Percentiles rank a stretch among this genome's conserved stretches.
Evolutionary conservation across 2,888 invertebrate genomes (phyloP).

Genomic region (Busseola fusca): DNA sequence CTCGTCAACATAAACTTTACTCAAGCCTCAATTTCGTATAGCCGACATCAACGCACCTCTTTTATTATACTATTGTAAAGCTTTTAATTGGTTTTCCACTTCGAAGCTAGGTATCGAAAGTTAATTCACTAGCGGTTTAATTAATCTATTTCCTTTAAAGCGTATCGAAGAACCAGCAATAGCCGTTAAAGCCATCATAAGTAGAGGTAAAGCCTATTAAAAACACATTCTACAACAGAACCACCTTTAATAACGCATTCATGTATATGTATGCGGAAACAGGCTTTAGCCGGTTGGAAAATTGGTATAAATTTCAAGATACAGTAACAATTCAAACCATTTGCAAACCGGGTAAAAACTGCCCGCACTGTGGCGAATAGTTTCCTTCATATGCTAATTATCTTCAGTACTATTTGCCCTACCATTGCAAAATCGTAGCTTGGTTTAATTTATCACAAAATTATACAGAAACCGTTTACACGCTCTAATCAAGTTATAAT

Average conservation of each 20-base stretch:
- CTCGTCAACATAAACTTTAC: neutral
- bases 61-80: conserved; percentile 13
- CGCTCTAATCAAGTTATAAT: neutral
- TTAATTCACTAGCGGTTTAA: conserved; percentile 21
- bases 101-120: neutral
- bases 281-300: neutral
- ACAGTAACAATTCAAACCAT: conserved; percentile 2
- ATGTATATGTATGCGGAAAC: neutral
- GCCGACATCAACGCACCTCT: neutral
- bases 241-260: neutral
- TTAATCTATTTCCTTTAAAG: conserved; percentile 16
- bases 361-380: conserved; percentile 6
- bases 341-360: conserved; percentile 5
- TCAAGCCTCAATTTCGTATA: neutral
- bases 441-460: neutral
- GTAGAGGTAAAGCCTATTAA: neutral
- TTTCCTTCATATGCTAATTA: conserved; percentile 31
- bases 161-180: neutral
- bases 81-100: conserved; percentile 15
- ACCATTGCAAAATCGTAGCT: neutral
- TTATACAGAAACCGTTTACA: neutral
- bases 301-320: neutral
- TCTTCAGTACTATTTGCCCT: conserved; percentile 2
- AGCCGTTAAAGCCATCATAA: conserved; percentile 1
- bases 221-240: neutral